phyloP scores from a whole-genome alignment of 2,888 invertebrate species.

The Andrena hattorfiana region DNA sequence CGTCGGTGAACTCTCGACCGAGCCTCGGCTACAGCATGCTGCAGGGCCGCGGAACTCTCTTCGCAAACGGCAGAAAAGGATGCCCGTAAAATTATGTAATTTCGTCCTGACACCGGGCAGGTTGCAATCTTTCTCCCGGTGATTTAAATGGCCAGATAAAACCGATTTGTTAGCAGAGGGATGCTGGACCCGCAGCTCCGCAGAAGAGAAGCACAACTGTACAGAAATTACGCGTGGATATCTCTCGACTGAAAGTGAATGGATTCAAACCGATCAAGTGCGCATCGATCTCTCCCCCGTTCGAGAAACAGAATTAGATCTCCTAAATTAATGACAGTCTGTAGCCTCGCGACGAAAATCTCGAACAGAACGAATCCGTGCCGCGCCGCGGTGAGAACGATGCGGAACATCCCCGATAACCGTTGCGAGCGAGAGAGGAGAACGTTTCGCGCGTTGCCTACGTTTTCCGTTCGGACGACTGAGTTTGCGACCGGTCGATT shows the following conservation, averaged over 20 bases:
- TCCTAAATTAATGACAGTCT: too few relatives aligned
- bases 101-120: conserved; percentile 40
- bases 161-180: conserved; percentile 38
- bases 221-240: conserved; percentile 2
- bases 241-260: background rate
- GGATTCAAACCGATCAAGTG: background rate
- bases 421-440: background rate
- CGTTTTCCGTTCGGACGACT: background rate
- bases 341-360: too few relatives aligned
- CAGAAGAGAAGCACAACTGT: background rate
- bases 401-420: background rate
- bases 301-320: background rate
- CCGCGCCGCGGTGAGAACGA: too few relatives aligned
- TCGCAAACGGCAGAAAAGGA: conserved; percentile 18
- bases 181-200: background rate
- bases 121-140: conserved; percentile 31
- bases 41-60: background rate
- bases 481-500: too few relatives aligned
- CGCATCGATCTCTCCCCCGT: background rate
- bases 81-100: conserved; percentile 44
- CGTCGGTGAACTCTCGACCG: conserved; percentile 65
- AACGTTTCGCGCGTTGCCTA: background rate
- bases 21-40: conserved; percentile 56
- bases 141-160: conserved; percentile 43
- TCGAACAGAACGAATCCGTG: background rate